A percentile compares a stretch with the other conserved stretches of the same genome.
phyloP scores from a whole-genome alignment of 2,888 invertebrate genomes.

The Cremastinae sp. region DNA sequence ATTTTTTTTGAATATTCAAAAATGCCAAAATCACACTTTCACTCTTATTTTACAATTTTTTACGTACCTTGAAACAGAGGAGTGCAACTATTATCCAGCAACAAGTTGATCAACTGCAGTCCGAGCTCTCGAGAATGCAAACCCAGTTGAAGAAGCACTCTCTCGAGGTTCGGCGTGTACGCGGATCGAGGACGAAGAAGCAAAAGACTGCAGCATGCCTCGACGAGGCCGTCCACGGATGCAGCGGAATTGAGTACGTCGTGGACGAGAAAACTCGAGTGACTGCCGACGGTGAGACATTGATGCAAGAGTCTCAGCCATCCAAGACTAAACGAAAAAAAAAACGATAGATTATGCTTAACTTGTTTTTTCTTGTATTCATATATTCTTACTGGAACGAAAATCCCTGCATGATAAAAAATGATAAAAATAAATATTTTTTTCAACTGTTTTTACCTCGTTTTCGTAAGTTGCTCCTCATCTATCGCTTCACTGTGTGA shows the following conservation, averaged over 20 bases:
- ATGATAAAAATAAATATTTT: background rate
- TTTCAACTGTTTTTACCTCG: slow-evolving; percentile 75
- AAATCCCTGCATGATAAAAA: background rate
- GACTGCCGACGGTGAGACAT: slow-evolving; percentile 84
- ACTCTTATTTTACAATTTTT: background rate
- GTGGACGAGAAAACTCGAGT: slow-evolving; percentile 75
- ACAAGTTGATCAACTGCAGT: slow-evolving; percentile 82
- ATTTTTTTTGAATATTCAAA: background rate
- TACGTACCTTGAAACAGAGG: slow-evolving; percentile 73
- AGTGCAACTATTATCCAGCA: slow-evolving; percentile 83
- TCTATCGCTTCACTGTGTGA: slow-evolving; percentile 80
- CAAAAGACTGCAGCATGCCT: slow-evolving; percentile 87
- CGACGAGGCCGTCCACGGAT: slow-evolving; percentile 85
- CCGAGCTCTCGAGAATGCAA: slow-evolving; percentile 85
- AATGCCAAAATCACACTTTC: no score
- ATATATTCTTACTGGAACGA: no score
- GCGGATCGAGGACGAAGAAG: slow-evolving; percentile 85
- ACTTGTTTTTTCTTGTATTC: no score
- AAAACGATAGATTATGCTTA: background rate
- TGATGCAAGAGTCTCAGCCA: slow-evolving; percentile 92
- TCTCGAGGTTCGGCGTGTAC: slow-evolving; percentile 85
- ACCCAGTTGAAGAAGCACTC: slow-evolving; percentile 87
- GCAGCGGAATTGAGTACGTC: slow-evolving; percentile 85
- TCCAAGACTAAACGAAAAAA: slow-evolving; percentile 84
- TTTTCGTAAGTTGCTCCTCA: slow-evolving; percentile 82